phyloP scores from a whole-genome alignment of 2,113 vertebrate genomes.

The Clarias batrachus region DNA sequence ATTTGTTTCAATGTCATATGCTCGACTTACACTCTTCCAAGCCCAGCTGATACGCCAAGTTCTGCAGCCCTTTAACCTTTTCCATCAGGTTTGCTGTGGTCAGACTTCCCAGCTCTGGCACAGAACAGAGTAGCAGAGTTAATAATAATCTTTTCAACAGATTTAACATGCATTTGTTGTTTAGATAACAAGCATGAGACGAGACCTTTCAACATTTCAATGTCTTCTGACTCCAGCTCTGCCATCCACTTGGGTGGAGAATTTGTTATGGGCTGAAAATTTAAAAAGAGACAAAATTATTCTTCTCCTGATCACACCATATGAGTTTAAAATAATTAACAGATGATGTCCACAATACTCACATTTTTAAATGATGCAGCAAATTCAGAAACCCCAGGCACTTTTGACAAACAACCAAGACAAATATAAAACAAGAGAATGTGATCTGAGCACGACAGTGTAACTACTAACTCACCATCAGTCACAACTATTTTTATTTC shows the following conservation, averaged over 20 bases:
- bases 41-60: conserved; percentile 94
- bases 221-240: conserved; percentile 94
- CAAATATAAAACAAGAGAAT: background rate
- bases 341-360: conserved; percentile 63
- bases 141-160: background rate
- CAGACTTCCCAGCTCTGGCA: conserved; percentile 89
- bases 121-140: background rate
- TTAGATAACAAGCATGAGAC: background rate
- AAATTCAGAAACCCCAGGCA: conserved; percentile 97
- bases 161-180: background rate
- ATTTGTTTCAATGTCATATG: background rate
- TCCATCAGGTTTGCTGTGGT: conserved; percentile 98
- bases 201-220: conserved; percentile 96
- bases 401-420: conserved; percentile 65
- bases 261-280: conserved; percentile 85
- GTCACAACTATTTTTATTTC: background rate
- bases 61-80: conserved; percentile 96
- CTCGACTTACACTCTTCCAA: conserved; percentile 95
- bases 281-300: background rate
- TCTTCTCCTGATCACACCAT: background rate
- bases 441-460: background rate
- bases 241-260: conserved; percentile 99
- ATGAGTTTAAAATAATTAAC: background rate
- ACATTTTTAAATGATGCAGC: conserved; percentile 98
- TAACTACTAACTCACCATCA: background rate